A percentile compares a stretch with the other conserved stretches of the same genome.
These are phyloP conservation scores for Meta bourneti DNA, from an alignment of 2,888 invertebrate genomes.

Conservation along the genomic window DNA sequence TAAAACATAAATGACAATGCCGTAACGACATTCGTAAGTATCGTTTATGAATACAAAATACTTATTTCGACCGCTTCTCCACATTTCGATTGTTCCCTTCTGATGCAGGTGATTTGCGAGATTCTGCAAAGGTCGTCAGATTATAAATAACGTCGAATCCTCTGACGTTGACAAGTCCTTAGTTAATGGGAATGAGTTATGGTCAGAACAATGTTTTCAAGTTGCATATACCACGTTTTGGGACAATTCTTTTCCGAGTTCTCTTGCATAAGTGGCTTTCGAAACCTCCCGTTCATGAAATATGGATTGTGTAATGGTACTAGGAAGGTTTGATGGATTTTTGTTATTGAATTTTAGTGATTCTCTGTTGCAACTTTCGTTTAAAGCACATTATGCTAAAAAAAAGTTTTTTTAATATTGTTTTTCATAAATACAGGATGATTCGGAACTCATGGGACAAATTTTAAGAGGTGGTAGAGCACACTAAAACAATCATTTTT, in stretches of 20 bases:
- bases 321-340: too few species aligned
- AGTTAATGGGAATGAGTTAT: background rate
- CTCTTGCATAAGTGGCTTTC: constrained; percentile 26
- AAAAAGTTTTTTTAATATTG: too few species aligned
- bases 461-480: too few species aligned
- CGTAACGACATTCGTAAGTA: constrained; percentile 67
- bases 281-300: too few species aligned
- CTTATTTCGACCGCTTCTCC: constrained; percentile 53
- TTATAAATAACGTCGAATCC: constrained; percentile 53
- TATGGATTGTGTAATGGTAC: too few species aligned
- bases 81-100: constrained; percentile 66
- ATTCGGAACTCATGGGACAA: too few species aligned
- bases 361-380: too few species aligned
- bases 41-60: constrained; percentile 75
- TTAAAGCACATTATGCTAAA: too few species aligned
- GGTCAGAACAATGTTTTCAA: constrained; percentile 56
- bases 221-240: constrained; percentile 20
- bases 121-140: constrained; percentile 57
- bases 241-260: constrained; percentile 30
- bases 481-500: too few species aligned
- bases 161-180: background rate
- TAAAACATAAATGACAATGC: constrained; percentile 75
- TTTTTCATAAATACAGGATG: too few species aligned
- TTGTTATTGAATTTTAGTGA: too few species aligned
- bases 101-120: constrained; percentile 51